Percentiles rank a stretch among this genome's conserved stretches.
phyloP scores from a whole-genome alignment of 2,113 vertebrate genomes.

The Laterallus jamaicensis region DNA sequence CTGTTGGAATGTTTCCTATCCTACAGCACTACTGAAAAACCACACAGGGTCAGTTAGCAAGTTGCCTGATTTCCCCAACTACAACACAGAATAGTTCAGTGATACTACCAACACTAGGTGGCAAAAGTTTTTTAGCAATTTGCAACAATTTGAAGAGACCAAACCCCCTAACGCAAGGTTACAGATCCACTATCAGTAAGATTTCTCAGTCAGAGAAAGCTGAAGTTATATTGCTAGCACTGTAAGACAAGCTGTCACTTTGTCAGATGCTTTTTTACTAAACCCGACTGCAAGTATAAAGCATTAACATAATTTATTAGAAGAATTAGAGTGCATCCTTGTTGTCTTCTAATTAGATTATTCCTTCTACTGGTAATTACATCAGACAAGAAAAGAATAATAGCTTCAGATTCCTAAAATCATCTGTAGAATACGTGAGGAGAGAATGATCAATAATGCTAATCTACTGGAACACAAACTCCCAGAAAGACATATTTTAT shows the following conservation, averaged over 20 bases:
- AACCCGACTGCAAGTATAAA: slow-evolving; percentile 40
- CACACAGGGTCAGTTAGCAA: neutral
- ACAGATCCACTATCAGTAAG: neutral
- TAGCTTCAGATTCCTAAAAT: slow-evolving; percentile 72
- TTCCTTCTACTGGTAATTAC: slow-evolving; percentile 72
- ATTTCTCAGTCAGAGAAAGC: neutral
- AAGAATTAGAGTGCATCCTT: slow-evolving; percentile 75
- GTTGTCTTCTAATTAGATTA: slow-evolving; percentile 77
- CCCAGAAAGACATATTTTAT: slow-evolving; percentile 70
- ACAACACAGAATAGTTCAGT: neutral
- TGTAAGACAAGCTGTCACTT: slow-evolving; percentile 49
- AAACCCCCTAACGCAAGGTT: neutral
- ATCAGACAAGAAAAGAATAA: slow-evolving; percentile 69
- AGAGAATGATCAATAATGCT: slow-evolving; percentile 74
- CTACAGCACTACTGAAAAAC: neutral
- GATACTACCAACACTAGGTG: neutral
- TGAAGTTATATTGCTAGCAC: neutral
- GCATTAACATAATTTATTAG: slow-evolving; percentile 73
- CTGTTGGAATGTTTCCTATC: neutral
- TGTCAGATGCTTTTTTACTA: slow-evolving; percentile 56
- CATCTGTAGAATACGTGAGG: slow-evolving; percentile 65
- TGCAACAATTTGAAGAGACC: neutral
- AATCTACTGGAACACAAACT: slow-evolving; percentile 74
- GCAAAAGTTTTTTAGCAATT: neutral
- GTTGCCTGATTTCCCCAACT: neutral